Evolutionary conservation across 2,888 invertebrate species (phyloP).

Genomic region (Epirrita christyi): DNA sequence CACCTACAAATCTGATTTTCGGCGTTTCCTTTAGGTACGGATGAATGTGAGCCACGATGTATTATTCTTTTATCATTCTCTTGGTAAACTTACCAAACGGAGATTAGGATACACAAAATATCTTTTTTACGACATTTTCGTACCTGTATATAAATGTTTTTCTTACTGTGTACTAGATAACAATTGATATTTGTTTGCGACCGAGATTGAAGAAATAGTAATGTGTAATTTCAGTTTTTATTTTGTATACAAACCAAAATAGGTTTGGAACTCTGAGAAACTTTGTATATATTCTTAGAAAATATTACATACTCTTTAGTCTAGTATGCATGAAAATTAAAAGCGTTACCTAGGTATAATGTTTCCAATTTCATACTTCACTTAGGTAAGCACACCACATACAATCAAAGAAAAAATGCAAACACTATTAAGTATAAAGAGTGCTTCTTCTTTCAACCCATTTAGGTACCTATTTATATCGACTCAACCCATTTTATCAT

Average conservation of each 20-base stretch:
- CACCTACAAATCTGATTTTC: constrained; percentile 28
- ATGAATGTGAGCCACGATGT: constrained; percentile 6
- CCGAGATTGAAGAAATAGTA: constrained; percentile 10
- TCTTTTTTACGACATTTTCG: constrained; percentile 13
- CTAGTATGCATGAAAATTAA: too few relatives aligned
- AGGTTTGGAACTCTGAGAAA: too few relatives aligned
- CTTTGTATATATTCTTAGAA: too few relatives aligned
- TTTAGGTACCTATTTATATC: too few relatives aligned
- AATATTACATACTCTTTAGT: too few relatives aligned
- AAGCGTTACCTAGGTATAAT: too few relatives aligned
- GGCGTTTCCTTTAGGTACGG: constrained; percentile 14
- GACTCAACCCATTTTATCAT: too few relatives aligned
- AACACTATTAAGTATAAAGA: too few relatives aligned
- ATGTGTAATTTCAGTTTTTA: neutral
- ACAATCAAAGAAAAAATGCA: too few relatives aligned
- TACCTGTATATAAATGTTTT: constrained; percentile 15
- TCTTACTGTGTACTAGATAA: constrained; percentile 5
- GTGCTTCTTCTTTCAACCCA: too few relatives aligned
- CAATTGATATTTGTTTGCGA: constrained; percentile 9
- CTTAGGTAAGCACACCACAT: too few relatives aligned
- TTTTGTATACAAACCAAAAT: neutral
- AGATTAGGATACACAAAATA: constrained; percentile 16
- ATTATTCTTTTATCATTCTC: constrained; percentile 16
- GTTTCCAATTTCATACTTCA: too few relatives aligned
- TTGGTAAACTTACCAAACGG: constrained; percentile 10